These are phyloP conservation scores for Macrosteles quadrilineatus DNA, from an alignment of 1,140 invertebrate species.

Conservation along the genomic window DNA sequence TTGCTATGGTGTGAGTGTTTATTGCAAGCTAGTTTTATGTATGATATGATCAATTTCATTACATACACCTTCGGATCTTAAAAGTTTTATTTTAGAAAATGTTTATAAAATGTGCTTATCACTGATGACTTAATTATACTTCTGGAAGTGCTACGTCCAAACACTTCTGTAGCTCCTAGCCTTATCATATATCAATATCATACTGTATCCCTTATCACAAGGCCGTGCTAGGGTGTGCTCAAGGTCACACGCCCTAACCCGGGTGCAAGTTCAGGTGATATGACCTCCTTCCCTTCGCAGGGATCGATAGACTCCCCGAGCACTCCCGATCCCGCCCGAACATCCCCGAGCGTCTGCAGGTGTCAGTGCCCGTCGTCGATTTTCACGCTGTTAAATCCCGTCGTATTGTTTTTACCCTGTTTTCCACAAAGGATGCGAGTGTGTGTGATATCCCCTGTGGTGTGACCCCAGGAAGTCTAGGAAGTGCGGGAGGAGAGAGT, in stretches of 20 bases:
- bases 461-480: background rate
- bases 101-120: too few relatives aligned
- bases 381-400: conserved; percentile 15
- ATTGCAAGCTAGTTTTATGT: too few relatives aligned
- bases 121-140: too few relatives aligned
- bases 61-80: too few relatives aligned
- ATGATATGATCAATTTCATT: too few relatives aligned
- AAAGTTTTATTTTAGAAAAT: too few relatives aligned
- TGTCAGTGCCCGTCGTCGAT: conserved; percentile 6
- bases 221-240: background rate
- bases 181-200: too few relatives aligned
- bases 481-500: too few relatives aligned
- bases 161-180: too few relatives aligned
- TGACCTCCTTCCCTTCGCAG: conserved; percentile 7
- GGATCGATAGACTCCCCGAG: conserved; percentile 21
- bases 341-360: conserved; percentile 18
- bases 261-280: conserved; percentile 25
- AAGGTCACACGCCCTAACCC: conserved; percentile 5
- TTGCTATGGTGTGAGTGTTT: too few relatives aligned
- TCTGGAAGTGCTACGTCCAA: too few relatives aligned
- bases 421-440: background rate
- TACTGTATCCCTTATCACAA: too few relatives aligned
- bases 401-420: conserved; percentile 2
- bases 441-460: background rate
- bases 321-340: background rate